Evolutionary conservation across 1,140 invertebrate genomes (phyloP).

Genomic region (Magallana angulata): DNA sequence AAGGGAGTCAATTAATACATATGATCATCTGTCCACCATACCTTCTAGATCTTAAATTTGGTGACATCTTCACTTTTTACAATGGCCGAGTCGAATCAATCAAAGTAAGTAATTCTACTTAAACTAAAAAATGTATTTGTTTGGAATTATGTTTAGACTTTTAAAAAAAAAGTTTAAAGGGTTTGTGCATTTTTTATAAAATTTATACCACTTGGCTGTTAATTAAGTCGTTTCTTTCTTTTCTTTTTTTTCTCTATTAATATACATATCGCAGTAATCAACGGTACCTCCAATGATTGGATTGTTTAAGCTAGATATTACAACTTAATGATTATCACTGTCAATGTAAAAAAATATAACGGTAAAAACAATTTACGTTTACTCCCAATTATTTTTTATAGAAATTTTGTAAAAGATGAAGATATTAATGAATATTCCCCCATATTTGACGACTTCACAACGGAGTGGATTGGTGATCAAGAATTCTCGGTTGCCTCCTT

Average conservation of each 20-base stretch:
- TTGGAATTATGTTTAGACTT: slow-evolving; percentile 13
- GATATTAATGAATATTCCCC: slow-evolving; percentile 6
- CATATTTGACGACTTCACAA: slow-evolving; percentile 7
- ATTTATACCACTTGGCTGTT: slow-evolving; percentile 5
- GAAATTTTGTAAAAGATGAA: slow-evolving; percentile 14
- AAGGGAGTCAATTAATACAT: slow-evolving; percentile 1
- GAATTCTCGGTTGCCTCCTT: slow-evolving; percentile 4
- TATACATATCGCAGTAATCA: slow-evolving; percentile 14
- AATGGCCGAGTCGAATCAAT: slow-evolving; percentile 6
- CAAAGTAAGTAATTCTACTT: slow-evolving; percentile 1
- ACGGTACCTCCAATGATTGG: slow-evolving; percentile 4
- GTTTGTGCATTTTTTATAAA: slow-evolving; percentile 1
- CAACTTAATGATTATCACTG: slow-evolving; percentile 8
- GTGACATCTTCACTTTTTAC: slow-evolving; percentile 7
- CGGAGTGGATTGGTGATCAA: background rate
- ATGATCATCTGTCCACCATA: slow-evolving; percentile 8
- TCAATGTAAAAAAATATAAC: slow-evolving; percentile 23
- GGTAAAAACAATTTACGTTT: slow-evolving; percentile 20
- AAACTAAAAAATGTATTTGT: background rate
- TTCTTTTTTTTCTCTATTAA: slow-evolving; percentile 2
- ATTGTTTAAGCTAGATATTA: slow-evolving; percentile 11
- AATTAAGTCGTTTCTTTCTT: background rate
- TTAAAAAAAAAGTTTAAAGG: background rate
- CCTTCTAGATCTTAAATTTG: background rate
- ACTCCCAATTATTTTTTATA: slow-evolving; percentile 16